Conservation (phyloP, 2,888 invertebrate genomes). For the Drosophila pegasa region DNA sequence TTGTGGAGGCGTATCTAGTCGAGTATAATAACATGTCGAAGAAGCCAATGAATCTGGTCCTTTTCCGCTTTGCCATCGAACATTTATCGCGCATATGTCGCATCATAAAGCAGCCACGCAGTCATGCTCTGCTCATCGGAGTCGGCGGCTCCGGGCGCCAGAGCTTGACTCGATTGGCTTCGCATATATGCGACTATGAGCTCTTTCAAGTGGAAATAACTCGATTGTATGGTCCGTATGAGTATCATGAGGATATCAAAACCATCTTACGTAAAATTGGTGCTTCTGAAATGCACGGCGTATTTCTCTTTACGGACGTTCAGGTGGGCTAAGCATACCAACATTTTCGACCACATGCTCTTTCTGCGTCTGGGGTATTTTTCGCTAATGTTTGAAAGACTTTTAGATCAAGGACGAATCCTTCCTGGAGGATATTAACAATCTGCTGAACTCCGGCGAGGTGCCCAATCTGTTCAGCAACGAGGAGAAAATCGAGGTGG, state of each 20-base stretch:
- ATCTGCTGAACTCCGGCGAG: slow-evolving; percentile 96
- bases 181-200: slow-evolving; percentile 97
- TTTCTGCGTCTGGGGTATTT: not conserved
- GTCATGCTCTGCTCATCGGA: slow-evolving; percentile 95
- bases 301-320: slow-evolving; percentile 95
- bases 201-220: slow-evolving; percentile 96
- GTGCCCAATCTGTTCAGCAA: slow-evolving; percentile 94
- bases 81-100: slow-evolving; percentile 96
- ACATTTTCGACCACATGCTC: not conserved
- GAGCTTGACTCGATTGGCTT: slow-evolving; percentile 94
- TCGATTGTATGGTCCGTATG: slow-evolving; percentile 91
- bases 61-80: slow-evolving; percentile 97
- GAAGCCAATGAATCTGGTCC: slow-evolving; percentile 97
- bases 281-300: slow-evolving; percentile 93
- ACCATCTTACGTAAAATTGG: slow-evolving; percentile 91
- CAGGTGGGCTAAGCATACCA: slow-evolving; percentile 87
- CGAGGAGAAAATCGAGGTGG: slow-evolving; percentile 95
- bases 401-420: slow-evolving; percentile 94
- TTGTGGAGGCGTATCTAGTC: slow-evolving; percentile 94
- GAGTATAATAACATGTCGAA: slow-evolving; percentile 98
- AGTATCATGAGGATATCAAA: slow-evolving; percentile 97
- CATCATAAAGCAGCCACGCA: slow-evolving; percentile 95
- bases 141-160: slow-evolving; percentile 97
- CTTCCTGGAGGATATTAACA: slow-evolving; percentile 96
- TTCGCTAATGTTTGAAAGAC: slow-evolving; percentile 31